Base-by-base conservation (phyloP, 2,888 invertebrate genomes). In the Sepiola atlantica region DNA sequence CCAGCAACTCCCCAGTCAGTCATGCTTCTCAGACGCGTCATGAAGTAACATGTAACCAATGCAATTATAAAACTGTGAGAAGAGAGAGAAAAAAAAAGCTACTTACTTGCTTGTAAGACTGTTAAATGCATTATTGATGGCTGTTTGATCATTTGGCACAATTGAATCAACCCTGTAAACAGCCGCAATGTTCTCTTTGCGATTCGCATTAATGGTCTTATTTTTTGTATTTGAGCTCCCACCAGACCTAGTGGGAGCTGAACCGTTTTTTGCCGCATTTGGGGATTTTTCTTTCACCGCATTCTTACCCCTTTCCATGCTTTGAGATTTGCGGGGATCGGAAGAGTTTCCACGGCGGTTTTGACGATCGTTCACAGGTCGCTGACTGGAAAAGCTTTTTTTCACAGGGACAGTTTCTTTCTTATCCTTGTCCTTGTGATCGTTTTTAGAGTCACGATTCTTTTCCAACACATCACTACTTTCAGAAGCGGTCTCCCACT, bases 401-500 rank as follows among this genome's bases (percentile, higher is more conserved):
- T 97, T 97, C 24, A 95, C 95, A 45, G 95, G 94, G 45, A 94
- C 95, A 45, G 94, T 94, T 95, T 96, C 96, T 94, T 96, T 95
- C 93, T 94, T 95, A 55, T 95, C 95, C 54, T 94, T 95, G 94
- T 96, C 96, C 94, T 96, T 96, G 90, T 95, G 94, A 94, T 96
- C 97, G 95, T 95, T 96, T 96, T 96, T 97, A 96, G 96, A 96
- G 95, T 96, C 96, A 94, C 95, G 95, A 94, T 94, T 95, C 94
- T 96, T 96, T 24, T 96, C 96, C 16, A 96, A 95, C 93, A 97
- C 96, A 96, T 97, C 98, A 97, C 98, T 98, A 97, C 98, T 98
- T 97, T 98, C 98, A 18, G 98, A 98, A 35, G 98, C 98, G 4
- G 98, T 98, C 97, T 98, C 98, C 98, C 98, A 98, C 96, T 98